These are phyloP conservation scores for Lepilemur ruficaudatus DNA, from an alignment of 2,797 vertebrate species.

Conservation along the genomic window DNA sequence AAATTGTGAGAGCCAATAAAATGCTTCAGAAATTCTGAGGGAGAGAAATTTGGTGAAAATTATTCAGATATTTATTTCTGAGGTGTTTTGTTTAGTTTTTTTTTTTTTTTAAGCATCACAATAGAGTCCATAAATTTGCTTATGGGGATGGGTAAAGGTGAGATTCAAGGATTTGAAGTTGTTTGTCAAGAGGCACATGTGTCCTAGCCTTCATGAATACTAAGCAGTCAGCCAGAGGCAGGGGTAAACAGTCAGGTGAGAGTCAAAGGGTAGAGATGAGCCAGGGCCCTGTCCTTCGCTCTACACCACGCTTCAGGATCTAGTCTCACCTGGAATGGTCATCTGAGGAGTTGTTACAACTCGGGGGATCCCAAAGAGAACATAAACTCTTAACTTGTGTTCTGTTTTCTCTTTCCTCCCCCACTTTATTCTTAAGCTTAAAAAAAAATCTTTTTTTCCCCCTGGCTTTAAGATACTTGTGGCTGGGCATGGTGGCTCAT, in stretches of 20 bases:
- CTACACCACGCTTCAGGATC: neutral
- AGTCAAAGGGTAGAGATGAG: neutral
- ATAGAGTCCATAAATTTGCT: neutral
- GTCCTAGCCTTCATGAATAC: neutral
- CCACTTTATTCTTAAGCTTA: neutral
- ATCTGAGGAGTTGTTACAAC: neutral
- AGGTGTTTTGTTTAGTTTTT: neutral
- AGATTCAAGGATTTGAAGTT: neutral
- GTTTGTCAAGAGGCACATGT: neutral
- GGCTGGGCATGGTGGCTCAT: neutral
- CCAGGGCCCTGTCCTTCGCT: neutral
- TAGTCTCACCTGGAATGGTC: neutral
- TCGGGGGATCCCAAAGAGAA: neutral
- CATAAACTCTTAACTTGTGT: neutral
- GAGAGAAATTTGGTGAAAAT: neutral
- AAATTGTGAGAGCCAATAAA: neutral
- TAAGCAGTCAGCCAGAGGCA: neutral
- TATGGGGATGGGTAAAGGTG: neutral
- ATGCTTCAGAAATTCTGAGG: neutral
- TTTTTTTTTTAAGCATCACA: neutral
- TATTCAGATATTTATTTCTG: neutral
- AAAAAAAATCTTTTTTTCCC: slow-evolving; percentile 5
- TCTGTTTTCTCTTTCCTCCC: neutral
- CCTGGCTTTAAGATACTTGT: neutral
- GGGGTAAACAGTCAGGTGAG: neutral